Conservation (phyloP, 2,888 invertebrate species). For the Amiota communis region DNA sequence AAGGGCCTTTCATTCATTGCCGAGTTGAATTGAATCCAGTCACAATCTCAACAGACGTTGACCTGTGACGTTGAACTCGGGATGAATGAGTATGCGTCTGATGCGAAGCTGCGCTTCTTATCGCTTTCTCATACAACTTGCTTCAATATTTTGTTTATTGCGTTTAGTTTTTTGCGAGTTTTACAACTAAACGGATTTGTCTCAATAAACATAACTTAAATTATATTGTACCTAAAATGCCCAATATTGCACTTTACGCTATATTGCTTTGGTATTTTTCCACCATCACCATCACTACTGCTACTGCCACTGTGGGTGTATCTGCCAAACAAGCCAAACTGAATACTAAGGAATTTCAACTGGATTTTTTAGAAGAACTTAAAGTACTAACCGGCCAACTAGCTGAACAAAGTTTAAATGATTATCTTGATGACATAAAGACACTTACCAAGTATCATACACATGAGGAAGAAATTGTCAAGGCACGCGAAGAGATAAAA, state of each 20-base stretch:
- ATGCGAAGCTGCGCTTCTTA: constrained; percentile 1
- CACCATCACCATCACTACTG: too few species aligned
- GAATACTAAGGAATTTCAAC: constrained; percentile 50
- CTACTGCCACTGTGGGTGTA: too few species aligned
- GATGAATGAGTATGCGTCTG: background rate
- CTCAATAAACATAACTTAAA: too few species aligned
- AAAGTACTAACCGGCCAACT: constrained; percentile 41
- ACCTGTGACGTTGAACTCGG: background rate
- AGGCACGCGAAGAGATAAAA: constrained; percentile 40
- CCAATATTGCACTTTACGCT: too few species aligned
- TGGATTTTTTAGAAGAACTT: constrained; percentile 50
- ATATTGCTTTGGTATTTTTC: too few species aligned
- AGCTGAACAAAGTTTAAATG: constrained; percentile 50
- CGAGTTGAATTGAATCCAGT: background rate
- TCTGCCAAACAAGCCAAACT: constrained; percentile 23
- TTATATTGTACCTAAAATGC: too few species aligned
- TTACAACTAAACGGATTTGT: background rate
- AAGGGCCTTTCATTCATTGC: background rate
- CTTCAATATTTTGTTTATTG: constrained; percentile 5
- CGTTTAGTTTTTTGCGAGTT: constrained; percentile 4
- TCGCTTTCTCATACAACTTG: background rate
- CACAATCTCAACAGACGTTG: background rate
- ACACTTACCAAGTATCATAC: constrained; percentile 39
- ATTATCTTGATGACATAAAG: constrained; percentile 51
- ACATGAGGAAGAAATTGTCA: constrained; percentile 44